phyloP scores from a whole-genome alignment of 2,888 invertebrate genomes.

The Anodontia alba region DNA sequence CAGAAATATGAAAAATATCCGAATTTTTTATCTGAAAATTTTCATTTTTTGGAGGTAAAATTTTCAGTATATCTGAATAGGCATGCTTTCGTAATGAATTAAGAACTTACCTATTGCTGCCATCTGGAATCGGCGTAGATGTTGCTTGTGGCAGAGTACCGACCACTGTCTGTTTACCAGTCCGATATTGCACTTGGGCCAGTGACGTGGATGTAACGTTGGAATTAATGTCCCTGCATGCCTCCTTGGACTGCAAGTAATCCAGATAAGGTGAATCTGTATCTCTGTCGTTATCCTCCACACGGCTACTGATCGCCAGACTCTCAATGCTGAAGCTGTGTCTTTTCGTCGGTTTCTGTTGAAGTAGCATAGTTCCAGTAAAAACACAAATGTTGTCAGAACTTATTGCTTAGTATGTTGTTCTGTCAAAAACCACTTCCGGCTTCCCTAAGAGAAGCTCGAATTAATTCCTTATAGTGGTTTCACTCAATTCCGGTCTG shows the following conservation, averaged over 20 bases:
- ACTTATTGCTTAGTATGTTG: no score
- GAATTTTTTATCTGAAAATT: no score
- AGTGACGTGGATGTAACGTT: background rate
- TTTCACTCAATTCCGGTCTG: no score
- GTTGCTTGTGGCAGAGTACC: background rate
- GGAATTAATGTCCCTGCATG: constrained; percentile 25
- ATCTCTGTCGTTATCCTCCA: constrained; percentile 36
- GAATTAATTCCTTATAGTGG: background rate
- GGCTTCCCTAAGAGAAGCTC: background rate
- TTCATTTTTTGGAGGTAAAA: no score
- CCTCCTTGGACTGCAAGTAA: constrained; percentile 22
- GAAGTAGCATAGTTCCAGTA: constrained; percentile 21
- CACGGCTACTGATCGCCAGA: constrained; percentile 57
- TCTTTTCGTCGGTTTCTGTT: constrained; percentile 34
- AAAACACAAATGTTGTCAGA: background rate
- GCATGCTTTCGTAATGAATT: no score
- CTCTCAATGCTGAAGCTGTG: constrained; percentile 64
- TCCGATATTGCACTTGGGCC: background rate
- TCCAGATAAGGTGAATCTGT: constrained; percentile 51
- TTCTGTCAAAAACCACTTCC: background rate
- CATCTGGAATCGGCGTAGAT: background rate
- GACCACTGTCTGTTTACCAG: background rate
- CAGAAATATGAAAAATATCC: no score
- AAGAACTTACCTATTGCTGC: background rate
- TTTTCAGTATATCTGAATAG: no score